Percentiles rank a stretch among this genome's conserved stretches.
These are phyloP conservation scores for Ennomos quercinarius DNA, from an alignment of 2,888 invertebrate species.

Conservation along the genomic window DNA sequence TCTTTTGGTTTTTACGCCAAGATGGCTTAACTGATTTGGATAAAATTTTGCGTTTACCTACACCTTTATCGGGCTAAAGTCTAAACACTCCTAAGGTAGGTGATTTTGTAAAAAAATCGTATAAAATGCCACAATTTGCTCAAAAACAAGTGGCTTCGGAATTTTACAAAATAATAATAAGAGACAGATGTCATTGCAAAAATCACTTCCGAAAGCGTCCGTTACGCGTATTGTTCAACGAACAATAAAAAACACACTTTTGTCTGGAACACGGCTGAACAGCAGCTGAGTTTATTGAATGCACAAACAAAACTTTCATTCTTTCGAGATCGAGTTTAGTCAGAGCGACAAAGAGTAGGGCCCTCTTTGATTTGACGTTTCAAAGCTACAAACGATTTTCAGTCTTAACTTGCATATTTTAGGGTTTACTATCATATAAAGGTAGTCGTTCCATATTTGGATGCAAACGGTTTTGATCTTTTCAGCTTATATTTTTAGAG, in stretches of 20 bases:
- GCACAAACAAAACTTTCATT: conserved; percentile 24
- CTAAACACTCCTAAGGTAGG: too few species aligned
- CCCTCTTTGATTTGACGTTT: conserved; percentile 12
- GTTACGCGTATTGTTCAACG: conserved; percentile 40
- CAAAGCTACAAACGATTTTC: conserved; percentile 1
- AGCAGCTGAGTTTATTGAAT: conserved; percentile 37
- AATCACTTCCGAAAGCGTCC: conserved; percentile 50
- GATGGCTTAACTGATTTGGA: too few species aligned
- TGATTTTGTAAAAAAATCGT: too few species aligned
- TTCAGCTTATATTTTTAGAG: neutral
- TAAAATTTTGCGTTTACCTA: too few species aligned
- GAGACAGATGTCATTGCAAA: conserved; percentile 40
- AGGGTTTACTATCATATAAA: conserved; percentile 2
- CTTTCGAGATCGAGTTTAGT: conserved; percentile 18
- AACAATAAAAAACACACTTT: conserved; percentile 41
- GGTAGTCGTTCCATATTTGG: neutral
- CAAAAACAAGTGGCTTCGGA: neutral
- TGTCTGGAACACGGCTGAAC: conserved; percentile 34
- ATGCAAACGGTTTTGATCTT: conserved; percentile 19
- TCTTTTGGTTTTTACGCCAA: too few species aligned
- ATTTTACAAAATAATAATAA: conserved; percentile 22
- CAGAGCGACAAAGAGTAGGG: conserved; percentile 21
- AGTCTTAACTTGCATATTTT: neutral
- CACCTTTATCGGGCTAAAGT: too few species aligned
- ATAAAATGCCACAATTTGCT: neutral